Percentiles rank a stretch among this genome's conserved stretches.
phyloP scores from a whole-genome alignment of 2,888 invertebrate species.

The Barypeithes pellucidus region DNA sequence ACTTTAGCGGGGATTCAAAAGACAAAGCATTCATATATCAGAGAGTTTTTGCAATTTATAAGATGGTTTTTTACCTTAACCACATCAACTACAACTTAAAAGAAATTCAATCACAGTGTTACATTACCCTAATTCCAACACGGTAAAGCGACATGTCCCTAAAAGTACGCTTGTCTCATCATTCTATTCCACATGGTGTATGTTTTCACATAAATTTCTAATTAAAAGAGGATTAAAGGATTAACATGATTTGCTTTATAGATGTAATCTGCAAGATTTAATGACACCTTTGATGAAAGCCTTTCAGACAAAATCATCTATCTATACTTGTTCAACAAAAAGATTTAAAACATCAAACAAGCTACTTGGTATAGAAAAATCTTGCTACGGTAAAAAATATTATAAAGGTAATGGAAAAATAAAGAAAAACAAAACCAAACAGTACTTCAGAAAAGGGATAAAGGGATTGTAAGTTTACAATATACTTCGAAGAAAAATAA shows the following conservation, averaged over 20 bases:
- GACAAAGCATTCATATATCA: too few relatives aligned
- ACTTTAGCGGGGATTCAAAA: too few relatives aligned
- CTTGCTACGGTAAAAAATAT: not conserved
- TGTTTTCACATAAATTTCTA: slow-evolving; percentile 15
- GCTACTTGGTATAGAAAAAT: not conserved
- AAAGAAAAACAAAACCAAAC: too few relatives aligned
- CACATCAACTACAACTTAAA: too few relatives aligned
- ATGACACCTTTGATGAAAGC: slow-evolving; percentile 1
- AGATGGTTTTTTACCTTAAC: too few relatives aligned
- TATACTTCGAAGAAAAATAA: too few relatives aligned
- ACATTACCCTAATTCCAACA: not conserved
- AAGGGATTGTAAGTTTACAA: too few relatives aligned
- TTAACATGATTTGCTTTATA: slow-evolving; percentile 12
- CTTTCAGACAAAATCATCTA: not conserved
- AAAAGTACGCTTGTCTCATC: not conserved
- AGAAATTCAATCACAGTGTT: not conserved
- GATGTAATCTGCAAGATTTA: slow-evolving; percentile 8
- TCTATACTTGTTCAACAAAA: not conserved
- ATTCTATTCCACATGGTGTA: slow-evolving; percentile 1
- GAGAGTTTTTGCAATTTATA: too few relatives aligned
- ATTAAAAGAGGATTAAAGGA: slow-evolving; percentile 8
- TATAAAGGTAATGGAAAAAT: not conserved
- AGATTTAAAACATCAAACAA: not conserved
- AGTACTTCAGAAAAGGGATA: too few relatives aligned
- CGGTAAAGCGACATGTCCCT: not conserved